These are phyloP conservation scores for Smithornis capensis DNA, from an alignment of 2,113 vertebrate species.

Conservation along the genomic window DNA sequence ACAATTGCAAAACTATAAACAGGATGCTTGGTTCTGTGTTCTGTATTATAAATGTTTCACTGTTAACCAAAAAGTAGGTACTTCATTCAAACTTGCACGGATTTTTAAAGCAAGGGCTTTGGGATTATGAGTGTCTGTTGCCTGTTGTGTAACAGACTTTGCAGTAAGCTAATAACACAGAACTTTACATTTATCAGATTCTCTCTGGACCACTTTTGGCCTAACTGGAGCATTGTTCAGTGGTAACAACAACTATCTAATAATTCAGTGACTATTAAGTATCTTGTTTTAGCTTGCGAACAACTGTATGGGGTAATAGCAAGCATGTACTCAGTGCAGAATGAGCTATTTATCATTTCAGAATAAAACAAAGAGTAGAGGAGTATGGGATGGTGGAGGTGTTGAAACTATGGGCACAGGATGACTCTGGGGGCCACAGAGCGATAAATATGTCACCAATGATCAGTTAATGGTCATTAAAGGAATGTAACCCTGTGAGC, in stretches of 20 bases:
- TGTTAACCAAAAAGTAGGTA: not conserved
- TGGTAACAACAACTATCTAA: not conserved
- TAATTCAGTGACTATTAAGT: not conserved
- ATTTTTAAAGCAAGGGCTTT: not conserved
- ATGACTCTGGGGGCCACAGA: not conserved
- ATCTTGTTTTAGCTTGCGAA: not conserved
- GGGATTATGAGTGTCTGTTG: not conserved
- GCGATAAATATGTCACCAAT: not conserved
- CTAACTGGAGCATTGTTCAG: not conserved
- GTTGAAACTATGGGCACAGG: not conserved
- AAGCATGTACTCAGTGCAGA: not conserved
- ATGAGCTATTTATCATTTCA: not conserved
- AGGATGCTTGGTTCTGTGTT: not conserved
- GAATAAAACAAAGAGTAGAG: not conserved
- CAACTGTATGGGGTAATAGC: fast-evolving
- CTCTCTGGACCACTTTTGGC: not conserved
- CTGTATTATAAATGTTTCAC: not conserved
- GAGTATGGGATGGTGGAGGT: not conserved
- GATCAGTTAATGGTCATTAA: not conserved
- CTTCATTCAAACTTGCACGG: not conserved
- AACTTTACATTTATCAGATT: not conserved
- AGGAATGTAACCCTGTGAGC: not conserved
- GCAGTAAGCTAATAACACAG: not conserved
- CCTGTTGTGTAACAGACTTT: not conserved
- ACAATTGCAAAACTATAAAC: not conserved